Evolutionary conservation across 2,113 vertebrate genomes (phyloP), one percentile per base, ranked within the genome.

Genomic region (Podarcis cretensis): DNA sequence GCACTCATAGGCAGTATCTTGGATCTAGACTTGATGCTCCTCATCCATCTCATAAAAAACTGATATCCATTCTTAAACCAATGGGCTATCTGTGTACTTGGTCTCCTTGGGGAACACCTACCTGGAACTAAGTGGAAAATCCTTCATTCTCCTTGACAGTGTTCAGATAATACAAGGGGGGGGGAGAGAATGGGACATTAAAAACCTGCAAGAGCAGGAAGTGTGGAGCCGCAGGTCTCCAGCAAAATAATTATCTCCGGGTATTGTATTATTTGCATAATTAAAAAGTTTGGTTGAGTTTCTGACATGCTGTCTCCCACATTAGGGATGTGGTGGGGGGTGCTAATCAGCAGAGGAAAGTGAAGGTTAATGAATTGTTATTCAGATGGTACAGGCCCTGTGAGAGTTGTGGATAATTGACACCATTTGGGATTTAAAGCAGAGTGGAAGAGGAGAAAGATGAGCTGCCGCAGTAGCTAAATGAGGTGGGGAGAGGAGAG

Each of bases 291-390:
- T 94, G 94, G 92, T 91, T 92, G 89, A 87, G 90, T 96, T 91
- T 93, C 93, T 87, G 1, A 92, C 91, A 37, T 3, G 14, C 93
- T 84, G 93, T 93, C 85, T 94, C 82, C 87, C 89, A 14, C 90
- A 94, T 88, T 1, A 10, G 94, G 92, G 94, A 92, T 74, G 87
- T 85, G 82, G 89, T 90, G 91, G 86, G 88, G 91, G 88, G 37
- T 94, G 89, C 93, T 96, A 95, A 97, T 95, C 96, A 96, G 93
- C 86, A 95, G 94, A 95, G 93, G 91, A 89, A 96, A 96, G 89
- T 95, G 94, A 96, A 96, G 90, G 95, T 95, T 96, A 96, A 95
- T 95, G 95, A 94, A 96, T 97, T 96, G 95, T 96, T 96, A 95
- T 96, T 96, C 94, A 91, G 95, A 94, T 93, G 95, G 95, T 93